Conservation (phyloP, 1,140 invertebrate species). For the Megathymus violae region DNA sequence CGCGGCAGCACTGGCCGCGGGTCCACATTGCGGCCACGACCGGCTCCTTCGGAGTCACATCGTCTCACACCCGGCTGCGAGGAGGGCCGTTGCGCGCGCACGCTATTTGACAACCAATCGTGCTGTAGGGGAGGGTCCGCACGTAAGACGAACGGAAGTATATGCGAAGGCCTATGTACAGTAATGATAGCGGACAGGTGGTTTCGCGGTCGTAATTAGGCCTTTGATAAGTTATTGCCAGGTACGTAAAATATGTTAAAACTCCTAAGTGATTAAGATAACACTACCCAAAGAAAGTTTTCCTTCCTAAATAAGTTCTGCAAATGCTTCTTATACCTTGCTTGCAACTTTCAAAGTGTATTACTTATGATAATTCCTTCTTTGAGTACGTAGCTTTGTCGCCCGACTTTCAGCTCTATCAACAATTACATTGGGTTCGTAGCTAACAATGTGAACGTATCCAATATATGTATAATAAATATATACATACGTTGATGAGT, state of each 20-base stretch:
- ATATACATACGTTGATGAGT: too few species aligned
- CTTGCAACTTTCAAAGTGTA: background rate
- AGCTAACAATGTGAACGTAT: slow-evolving; percentile 18
- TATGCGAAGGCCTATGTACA: slow-evolving; percentile 83
- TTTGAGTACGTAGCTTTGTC: slow-evolving; percentile 17
- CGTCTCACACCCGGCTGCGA: slow-evolving; percentile 62
- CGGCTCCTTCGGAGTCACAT: slow-evolving; percentile 69
- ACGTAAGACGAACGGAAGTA: slow-evolving; percentile 82
- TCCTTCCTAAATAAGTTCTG: slow-evolving; percentile 14
- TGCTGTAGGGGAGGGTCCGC: slow-evolving; percentile 70
- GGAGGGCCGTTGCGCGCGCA: slow-evolving; percentile 79
- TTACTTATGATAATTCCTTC: slow-evolving; percentile 2
- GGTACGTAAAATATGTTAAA: slow-evolving; percentile 73
- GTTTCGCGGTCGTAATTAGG: slow-evolving; percentile 81
- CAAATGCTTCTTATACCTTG: background rate
- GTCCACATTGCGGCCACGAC: slow-evolving; percentile 68
- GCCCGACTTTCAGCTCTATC: slow-evolving; percentile 12
- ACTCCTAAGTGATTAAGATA: slow-evolving; percentile 72
- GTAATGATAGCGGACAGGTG: slow-evolving; percentile 81
- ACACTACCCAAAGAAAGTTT: slow-evolving; percentile 48
- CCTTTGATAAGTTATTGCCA: slow-evolving; percentile 77
- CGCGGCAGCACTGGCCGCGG: slow-evolving; percentile 69
- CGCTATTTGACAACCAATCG: slow-evolving; percentile 63
- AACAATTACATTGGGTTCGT: slow-evolving; percentile 11
- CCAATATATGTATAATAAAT: background rate